Evolutionary conservation across 2,113 vertebrate species (phyloP).

Genomic region (Felis chaus): DNA sequence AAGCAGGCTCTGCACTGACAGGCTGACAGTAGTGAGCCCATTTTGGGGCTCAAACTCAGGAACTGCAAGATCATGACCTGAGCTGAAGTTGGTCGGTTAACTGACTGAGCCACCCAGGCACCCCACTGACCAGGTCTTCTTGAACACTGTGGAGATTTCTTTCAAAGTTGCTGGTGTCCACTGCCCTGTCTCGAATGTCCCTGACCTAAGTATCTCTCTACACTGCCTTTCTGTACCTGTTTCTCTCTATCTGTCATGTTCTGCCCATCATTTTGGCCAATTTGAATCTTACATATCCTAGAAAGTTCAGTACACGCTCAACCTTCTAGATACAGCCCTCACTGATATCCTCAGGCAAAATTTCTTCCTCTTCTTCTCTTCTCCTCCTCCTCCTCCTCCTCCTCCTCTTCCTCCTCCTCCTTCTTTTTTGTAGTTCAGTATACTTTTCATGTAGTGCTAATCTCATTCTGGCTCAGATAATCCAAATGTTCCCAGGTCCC

Average conservation of each 20-base stretch:
- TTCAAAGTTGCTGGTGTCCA: not conserved
- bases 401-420: too few species aligned
- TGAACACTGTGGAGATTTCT: not conserved
- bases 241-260: not conserved
- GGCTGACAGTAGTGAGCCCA: too few species aligned
- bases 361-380: not conserved
- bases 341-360: not conserved
- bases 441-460: not conserved
- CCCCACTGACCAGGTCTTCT: not conserved
- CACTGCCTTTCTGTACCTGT: not conserved
- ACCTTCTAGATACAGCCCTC: not conserved
- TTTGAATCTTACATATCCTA: not conserved
- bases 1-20: too few species aligned
- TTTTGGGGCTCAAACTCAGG: too few species aligned
- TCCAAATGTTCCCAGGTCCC: not conserved
- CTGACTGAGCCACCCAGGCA: too few species aligned
- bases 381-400: not conserved
- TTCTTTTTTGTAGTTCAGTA: not conserved
- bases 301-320: not conserved
- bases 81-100: too few species aligned
- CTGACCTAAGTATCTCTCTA: not conserved
- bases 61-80: too few species aligned
- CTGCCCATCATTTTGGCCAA: not conserved
- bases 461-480: not conserved
- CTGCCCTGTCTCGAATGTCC: not conserved